Base-by-base conservation (phyloP, 2,888 invertebrate genomes). In the Lasius fuliginosus region DNA sequence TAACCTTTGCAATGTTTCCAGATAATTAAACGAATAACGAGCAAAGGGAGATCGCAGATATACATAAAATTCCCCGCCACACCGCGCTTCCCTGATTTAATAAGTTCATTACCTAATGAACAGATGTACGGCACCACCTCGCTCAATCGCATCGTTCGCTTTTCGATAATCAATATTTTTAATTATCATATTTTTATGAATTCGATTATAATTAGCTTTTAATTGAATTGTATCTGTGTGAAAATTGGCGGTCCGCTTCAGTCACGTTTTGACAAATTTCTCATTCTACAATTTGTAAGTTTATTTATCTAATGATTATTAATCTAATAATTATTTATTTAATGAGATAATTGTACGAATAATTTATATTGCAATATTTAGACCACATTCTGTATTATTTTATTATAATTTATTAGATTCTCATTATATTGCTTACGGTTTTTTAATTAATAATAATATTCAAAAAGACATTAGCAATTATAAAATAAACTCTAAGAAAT, bases 41-140 rank as follows among this genome's bases (percentile, higher is more conserved):
- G 85, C 75, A 69, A 69, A 84, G 76, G 84, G 75, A 86, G 85
- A 77, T 81, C 73, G 79, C 46, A 83, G 85, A 83, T 87, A 87
- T 88, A 87, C 89, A 89, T 87, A 86, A 87, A 88, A 85, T 87
- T 85, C 82, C 87, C 83, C 84, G 82, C 85, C 74, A 83, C 75
- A 85, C 83, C 84, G 85, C 88, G 85, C 90, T 88, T 89, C 91
- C 89, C 91, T 92, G 93, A 94, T 94, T 94, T 94, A 94, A 94
- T 94, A 94, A 94, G 93, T 94, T 94, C 93, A 93, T 93, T 94
- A 94, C 92, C 92, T 94, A 94, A 94, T 94, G 93, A 94, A 94
- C 94, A 93, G 93, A 92, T 93, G 93, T 92, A 92, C 92, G 89
- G 87, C 88, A 88, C 86, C 84, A 86, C 82, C 81, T 67, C 49